Conservation (phyloP, 2,888 invertebrate genomes). For the Rhabditoides inermis region DNA sequence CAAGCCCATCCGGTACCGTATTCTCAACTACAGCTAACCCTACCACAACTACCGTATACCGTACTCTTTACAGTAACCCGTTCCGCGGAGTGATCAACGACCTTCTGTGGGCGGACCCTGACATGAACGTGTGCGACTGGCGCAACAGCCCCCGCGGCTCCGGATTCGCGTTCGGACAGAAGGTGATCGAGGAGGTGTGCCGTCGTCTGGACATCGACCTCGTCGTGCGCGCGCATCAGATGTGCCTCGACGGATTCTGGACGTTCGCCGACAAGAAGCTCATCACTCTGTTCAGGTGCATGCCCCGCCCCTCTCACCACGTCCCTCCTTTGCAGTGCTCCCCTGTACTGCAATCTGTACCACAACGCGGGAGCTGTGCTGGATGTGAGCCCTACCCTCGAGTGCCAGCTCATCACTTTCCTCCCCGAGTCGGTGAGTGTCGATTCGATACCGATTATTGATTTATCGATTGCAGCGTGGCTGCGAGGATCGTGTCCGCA, state of each 20-base stretch:
- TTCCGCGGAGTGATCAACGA: constrained; percentile 34
- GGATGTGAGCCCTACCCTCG: constrained; percentile 15
- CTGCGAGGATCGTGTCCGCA: no score
- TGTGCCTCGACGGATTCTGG: constrained; percentile 37
- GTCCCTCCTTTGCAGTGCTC: no score
- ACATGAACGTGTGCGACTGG: constrained; percentile 26
- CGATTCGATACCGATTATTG: no score
- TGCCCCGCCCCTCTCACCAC: no score
- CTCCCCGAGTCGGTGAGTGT: constrained; percentile 24
- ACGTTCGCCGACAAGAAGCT: constrained; percentile 17
- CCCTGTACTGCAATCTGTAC: constrained; percentile 30
- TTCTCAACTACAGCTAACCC: constrained; percentile 12
- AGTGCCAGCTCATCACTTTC: constrained; percentile 23
- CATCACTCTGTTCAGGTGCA: constrained; percentile 30
- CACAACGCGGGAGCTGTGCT: constrained; percentile 28
- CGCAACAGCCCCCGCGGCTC: constrained; percentile 28
- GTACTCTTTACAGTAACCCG: no score
- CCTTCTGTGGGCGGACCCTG: constrained; percentile 37
- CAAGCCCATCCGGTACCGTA: constrained; percentile 14
- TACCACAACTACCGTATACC: no score
- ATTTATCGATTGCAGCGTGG: no score
- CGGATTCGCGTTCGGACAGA: constrained; percentile 30
- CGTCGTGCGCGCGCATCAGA: constrained; percentile 29
- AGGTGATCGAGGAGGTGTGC: constrained; percentile 26
- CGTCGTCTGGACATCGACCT: constrained; percentile 21